Conservation (phyloP, 2,888 invertebrate genomes). For the Aphidius colemani region DNA sequence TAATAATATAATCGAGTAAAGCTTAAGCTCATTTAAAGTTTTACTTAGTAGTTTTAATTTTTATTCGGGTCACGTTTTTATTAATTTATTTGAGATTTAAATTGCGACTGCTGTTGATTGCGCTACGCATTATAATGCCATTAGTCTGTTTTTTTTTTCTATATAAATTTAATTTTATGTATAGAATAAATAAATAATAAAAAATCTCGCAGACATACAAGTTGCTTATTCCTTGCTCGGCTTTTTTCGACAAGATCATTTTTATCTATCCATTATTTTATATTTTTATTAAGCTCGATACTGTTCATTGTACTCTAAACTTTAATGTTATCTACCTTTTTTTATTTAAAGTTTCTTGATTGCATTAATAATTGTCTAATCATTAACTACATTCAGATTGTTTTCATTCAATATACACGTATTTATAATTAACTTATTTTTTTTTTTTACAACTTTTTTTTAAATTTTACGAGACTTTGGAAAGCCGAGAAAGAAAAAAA, state of each 20-base stretch:
- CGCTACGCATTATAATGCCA: slow-evolving; percentile 47
- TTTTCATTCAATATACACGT: too few species aligned
- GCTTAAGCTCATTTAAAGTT: slow-evolving; percentile 12
- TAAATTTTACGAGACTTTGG: too few species aligned
- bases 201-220: slow-evolving; percentile 11
- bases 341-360: background rate
- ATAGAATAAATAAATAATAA: slow-evolving; percentile 23
- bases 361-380: background rate
- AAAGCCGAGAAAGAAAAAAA: too few species aligned
- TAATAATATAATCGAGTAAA: slow-evolving; percentile 3
- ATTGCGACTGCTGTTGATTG: slow-evolving; percentile 46
- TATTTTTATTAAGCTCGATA: too few species aligned
- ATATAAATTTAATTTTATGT: slow-evolving; percentile 23
- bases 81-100: slow-evolving; percentile 40
- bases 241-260: slow-evolving; percentile 6
- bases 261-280: too few species aligned
- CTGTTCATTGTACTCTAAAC: too few species aligned
- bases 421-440: too few species aligned
- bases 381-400: too few species aligned
- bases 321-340: too few species aligned
- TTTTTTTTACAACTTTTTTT: too few species aligned
- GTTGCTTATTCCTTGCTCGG: slow-evolving; percentile 24
- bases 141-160: slow-evolving; percentile 32
- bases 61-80: slow-evolving; percentile 31
- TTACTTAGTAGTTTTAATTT: slow-evolving; percentile 14